These are phyloP conservation scores for Hypolimnas misippus DNA, from an alignment of 2,888 invertebrate species.

Conservation along the genomic window DNA sequence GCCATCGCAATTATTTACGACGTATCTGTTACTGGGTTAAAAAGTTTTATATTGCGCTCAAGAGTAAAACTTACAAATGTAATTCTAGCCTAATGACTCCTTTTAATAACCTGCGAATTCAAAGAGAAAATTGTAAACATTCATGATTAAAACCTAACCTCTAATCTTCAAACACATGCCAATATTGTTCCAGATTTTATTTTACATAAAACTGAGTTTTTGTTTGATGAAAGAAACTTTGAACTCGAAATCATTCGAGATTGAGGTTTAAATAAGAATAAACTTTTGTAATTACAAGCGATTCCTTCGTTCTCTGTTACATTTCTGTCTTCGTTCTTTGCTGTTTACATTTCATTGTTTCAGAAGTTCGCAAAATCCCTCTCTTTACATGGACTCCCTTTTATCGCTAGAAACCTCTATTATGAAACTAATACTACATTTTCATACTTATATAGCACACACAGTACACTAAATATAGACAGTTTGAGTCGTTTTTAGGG, in stretches of 20 bases:
- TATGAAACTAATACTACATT: too few relatives aligned
- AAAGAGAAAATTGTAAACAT: too few relatives aligned
- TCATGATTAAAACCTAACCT: not conserved
- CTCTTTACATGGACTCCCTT: not conserved
- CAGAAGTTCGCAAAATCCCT: not conserved
- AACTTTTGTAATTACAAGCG: slow-evolving; percentile 36
- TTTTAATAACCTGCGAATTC: too few relatives aligned
- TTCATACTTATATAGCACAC: too few relatives aligned
- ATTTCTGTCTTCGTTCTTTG: slow-evolving; percentile 8
- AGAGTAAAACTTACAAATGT: too few relatives aligned
- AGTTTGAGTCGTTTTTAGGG: too few relatives aligned
- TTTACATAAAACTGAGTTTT: slow-evolving; percentile 19
- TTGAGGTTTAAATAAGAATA: slow-evolving; percentile 30
- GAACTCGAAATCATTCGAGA: slow-evolving; percentile 11
- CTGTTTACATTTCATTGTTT: slow-evolving; percentile 23
- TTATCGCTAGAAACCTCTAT: not conserved
- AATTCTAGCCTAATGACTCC: too few relatives aligned
- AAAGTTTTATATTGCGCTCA: too few relatives aligned
- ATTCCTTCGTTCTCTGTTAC: slow-evolving; percentile 18
- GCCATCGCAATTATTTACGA: too few relatives aligned
- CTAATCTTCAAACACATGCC: slow-evolving; percentile 15
- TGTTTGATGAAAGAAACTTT: slow-evolving; percentile 24
- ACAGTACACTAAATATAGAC: too few relatives aligned
- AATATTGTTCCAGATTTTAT: not conserved
- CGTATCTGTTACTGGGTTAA: too few relatives aligned